Base-by-base conservation (phyloP, 2,797 vertebrate species). In the Melopsittacus undulatus region DNA sequence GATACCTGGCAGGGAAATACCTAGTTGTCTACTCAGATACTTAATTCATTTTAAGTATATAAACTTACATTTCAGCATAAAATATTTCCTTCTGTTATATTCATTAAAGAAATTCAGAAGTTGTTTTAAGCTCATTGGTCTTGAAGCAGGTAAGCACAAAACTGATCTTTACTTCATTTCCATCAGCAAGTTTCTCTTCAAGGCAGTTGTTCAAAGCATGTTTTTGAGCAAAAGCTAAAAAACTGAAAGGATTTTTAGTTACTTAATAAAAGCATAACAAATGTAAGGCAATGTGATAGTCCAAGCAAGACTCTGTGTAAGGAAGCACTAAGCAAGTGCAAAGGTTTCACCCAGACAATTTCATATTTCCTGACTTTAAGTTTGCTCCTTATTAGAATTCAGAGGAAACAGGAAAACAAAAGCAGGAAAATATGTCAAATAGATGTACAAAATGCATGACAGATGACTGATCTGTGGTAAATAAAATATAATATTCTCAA, bases 71-170 rank as follows among this genome's bases (percentile, higher is more conserved):
- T 81, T 80, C 43, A 91, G 20, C 54, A 45, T 54, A 36, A 69
- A 38, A 27, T 83, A 30, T 83, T 95, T 73, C 40, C 27, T 89
- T 87, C 45, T 38, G 4, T 83, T 95, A 79, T 1, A 61, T 49
- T 91, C 48, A 59, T 96, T 96, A 90, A 93, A 95, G 38, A 93
- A 81, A 95, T 82, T 30, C 49, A 74, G 46, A 95, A 87, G 59
- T 87, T 70, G 81, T 95, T 96, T 95, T 72, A 59, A 36, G 36
- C 9, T 57, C 22, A 10, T 24, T 34, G 56, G 10, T 36, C 56
- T 36, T 59, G 56, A 57, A 57, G n/a, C 36, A 57, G n/a, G n/a
- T 57, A 11, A 57, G n/a, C 10, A 75, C 57, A 75, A 92, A 96
- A 61, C 45, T 36, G 66, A 62, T 15, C 79, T 90, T 85, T 48